Conservation (phyloP, 2,888 invertebrate species). For the Phengaris arion region DNA sequence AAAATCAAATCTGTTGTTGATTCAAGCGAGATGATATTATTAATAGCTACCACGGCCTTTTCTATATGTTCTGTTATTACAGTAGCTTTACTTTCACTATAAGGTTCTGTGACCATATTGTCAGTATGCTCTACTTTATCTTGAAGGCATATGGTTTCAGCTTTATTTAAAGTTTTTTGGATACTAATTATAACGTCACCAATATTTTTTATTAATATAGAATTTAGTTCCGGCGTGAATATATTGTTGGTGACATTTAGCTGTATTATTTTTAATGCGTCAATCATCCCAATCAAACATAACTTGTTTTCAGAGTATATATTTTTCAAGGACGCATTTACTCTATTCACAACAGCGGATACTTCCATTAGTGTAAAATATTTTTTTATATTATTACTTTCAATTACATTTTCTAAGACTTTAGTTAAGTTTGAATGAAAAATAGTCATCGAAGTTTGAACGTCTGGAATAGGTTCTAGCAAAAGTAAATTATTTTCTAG, state of each 20-base stretch:
- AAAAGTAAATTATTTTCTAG: constrained; percentile 64
- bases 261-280: constrained; percentile 60
- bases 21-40: constrained; percentile 55
- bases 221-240: constrained; percentile 56
- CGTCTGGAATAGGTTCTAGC: constrained; percentile 51
- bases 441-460: constrained; percentile 56
- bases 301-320: constrained; percentile 53
- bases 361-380: constrained; percentile 64
- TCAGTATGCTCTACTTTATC: constrained; percentile 57
- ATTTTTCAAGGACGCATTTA: constrained; percentile 58
- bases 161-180: constrained; percentile 58
- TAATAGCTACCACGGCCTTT: constrained; percentile 59
- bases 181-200: constrained; percentile 53
- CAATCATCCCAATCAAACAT: constrained; percentile 58
- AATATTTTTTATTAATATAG: constrained; percentile 36
- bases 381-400: constrained; percentile 67
- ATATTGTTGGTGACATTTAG: constrained; percentile 54
- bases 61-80: constrained; percentile 60
- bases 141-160: constrained; percentile 55
- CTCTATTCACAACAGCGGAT: constrained; percentile 62
- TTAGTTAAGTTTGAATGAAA: constrained; percentile 77
- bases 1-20: constrained; percentile 44
- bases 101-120: constrained; percentile 44
- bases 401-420: constrained; percentile 78
- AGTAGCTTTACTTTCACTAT: constrained; percentile 49